Percentiles rank a stretch among this genome's conserved stretches.
phyloP scores from a whole-genome alignment of 2,888 invertebrate genomes.

The Crepidodera aurea region DNA sequence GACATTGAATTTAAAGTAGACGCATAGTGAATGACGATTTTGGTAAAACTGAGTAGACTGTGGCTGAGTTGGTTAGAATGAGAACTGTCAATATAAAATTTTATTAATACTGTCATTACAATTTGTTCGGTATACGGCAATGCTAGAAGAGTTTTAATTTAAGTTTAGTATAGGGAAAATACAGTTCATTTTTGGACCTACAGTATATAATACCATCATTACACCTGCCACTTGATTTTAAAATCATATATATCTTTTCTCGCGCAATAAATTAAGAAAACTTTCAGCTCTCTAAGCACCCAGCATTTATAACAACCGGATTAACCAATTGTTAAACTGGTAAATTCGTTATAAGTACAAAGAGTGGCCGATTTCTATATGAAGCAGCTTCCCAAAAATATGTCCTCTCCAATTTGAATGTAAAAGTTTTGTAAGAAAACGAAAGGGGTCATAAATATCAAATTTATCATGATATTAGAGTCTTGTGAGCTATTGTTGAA shows the following conservation, averaged over 20 bases:
- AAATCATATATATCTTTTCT: slow-evolving; percentile 2
- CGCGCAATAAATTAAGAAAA: slow-evolving; percentile 16
- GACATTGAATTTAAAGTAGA: no score
- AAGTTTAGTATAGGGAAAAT: no score
- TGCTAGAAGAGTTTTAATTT: no score
- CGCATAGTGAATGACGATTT: no score
- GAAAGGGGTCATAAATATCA: slow-evolving; percentile 33
- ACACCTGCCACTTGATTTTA: slow-evolving; percentile 8
- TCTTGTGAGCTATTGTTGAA: slow-evolving; percentile 31
- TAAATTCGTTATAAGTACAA: slow-evolving; percentile 7
- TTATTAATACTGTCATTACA: no score
- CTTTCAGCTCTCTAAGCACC: slow-evolving; percentile 13
- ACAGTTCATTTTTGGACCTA: no score
- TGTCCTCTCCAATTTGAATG: slow-evolving; percentile 27
- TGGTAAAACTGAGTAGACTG: no score
- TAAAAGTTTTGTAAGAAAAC: slow-evolving; percentile 11
- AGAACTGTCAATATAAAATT: no score
- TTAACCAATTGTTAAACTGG: slow-evolving; percentile 36
- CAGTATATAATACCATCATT: no score
- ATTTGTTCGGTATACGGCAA: no score
- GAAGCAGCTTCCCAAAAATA: slow-evolving; percentile 28
- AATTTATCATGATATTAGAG: slow-evolving; percentile 36
- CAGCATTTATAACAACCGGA: slow-evolving; percentile 45
- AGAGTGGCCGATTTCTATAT: slow-evolving; percentile 23
- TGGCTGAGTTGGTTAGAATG: no score